Evolutionary conservation across 2,888 invertebrate species (phyloP), one percentile per base, ranked within the genome.

Genomic region (Villa cingulata): DNA sequence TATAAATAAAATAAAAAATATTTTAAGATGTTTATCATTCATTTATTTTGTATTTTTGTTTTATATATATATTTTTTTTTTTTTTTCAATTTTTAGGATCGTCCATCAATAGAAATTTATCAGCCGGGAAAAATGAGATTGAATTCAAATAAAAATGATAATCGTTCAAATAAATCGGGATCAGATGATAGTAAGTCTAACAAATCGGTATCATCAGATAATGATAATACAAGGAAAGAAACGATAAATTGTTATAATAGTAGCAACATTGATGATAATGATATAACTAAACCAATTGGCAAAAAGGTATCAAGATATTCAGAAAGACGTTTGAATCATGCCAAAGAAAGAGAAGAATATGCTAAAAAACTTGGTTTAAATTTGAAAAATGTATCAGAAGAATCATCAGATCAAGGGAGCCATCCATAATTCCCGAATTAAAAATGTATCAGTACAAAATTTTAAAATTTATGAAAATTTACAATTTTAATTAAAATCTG

Each of bases 101-200:
- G 91, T 38, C 92, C 92, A 20, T 84, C 89, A 39, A 80, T 90
- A 63, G 86, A 86, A 51, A 86, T 92, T 56, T 92, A 92, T 67
- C 81, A 90, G 56, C 92, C 92, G 0, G 88, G 88, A 19, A 89
- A 66, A 52, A 57, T 60, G 3, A 58, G 67, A 32, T 39, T 58
- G 2, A 60, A 58, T 32, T 50, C 55, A 4, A 58, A 62, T 1
- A 66, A 64, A 38, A 62, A 65, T 12, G 59, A 60, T 48, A 43
- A 47, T 15, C 48, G 48, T 18, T 46, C 48, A 14, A 49, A 43
- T 46, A n/a, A n/a, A n/a, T n/a, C n/a, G 23, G 12, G 3, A 34
- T 5, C 34, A 15, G n/a, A 29, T 23, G 23, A 7, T 23, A 23
- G 23, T 23, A 23, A 7, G 4, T 4, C 5, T 23, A 23, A 23